Conservation (phyloP, 2,797 vertebrate species). For the Mus caroli region DNA sequence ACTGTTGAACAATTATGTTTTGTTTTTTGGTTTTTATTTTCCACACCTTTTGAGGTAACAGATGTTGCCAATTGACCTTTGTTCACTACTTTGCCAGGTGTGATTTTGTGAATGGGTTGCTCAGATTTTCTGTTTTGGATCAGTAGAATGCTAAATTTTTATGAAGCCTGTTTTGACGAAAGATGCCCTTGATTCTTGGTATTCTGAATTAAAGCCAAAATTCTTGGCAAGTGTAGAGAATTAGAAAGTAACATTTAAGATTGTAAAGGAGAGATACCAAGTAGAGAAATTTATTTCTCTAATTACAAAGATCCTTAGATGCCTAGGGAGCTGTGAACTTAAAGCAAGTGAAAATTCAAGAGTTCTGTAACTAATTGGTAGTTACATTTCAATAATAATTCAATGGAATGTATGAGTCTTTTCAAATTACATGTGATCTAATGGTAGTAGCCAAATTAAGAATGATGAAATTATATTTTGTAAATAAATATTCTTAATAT, state of each 20-base stretch:
- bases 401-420: neutral
- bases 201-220: neutral
- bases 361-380: neutral
- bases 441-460: neutral
- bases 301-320: neutral
- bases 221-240: neutral
- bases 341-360: neutral
- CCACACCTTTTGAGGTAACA: neutral
- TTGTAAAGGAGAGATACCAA: neutral
- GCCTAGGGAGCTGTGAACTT: neutral
- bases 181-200: conserved; percentile 8
- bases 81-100: conserved; percentile 24
- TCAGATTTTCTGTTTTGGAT: conserved; percentile 58
- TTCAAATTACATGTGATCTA: neutral
- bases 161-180: conserved; percentile 59
- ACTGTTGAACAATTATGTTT: conserved; percentile 66
- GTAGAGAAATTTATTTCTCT: neutral
- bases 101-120: conserved; percentile 35
- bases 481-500: neutral
- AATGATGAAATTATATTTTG: neutral
- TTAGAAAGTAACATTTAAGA: neutral
- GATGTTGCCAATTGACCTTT: conserved; percentile 72
- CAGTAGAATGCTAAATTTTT: conserved; percentile 55
- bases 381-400: neutral
- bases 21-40: neutral